phyloP scores from a whole-genome alignment of 2,888 invertebrate genomes.

The Nasonovia ribisnigri region DNA sequence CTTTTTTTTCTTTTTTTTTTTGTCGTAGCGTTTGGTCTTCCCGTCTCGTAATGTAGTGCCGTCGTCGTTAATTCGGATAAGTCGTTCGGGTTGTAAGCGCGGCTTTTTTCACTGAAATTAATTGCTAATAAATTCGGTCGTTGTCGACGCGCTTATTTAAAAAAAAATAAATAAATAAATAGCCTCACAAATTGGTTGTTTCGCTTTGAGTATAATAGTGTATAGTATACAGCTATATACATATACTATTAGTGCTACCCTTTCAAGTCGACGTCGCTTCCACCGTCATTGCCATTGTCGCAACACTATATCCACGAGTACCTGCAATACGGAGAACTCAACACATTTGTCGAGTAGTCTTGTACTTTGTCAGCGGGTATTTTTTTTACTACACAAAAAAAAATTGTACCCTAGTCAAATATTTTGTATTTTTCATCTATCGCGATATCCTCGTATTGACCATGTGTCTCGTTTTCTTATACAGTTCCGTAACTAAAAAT shows the following conservation, averaged over 20 bases:
- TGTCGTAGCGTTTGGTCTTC: slow-evolving; percentile 23
- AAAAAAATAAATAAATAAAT: not conserved
- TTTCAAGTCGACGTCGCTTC: not conserved
- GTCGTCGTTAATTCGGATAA: slow-evolving; percentile 42
- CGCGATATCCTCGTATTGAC: not conserved
- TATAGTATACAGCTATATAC: not conserved
- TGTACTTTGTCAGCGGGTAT: not conserved
- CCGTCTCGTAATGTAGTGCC: not conserved
- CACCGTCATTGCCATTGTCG: not conserved
- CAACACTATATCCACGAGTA: not conserved
- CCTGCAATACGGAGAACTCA: not conserved
- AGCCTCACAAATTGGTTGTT: slow-evolving; percentile 16
- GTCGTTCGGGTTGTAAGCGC: not conserved
- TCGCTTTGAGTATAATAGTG: not conserved
- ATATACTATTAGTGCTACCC: not conserved
- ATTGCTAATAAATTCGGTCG: slow-evolving; percentile 40
- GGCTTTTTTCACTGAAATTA: slow-evolving; percentile 7
- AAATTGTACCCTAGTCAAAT: not conserved
- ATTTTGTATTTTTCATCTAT: not conserved
- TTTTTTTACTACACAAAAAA: not conserved
- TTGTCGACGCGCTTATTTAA: not conserved
- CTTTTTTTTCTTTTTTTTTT: not conserved
- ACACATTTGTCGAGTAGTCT: not conserved
- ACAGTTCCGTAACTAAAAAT: not conserved
- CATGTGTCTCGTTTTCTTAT: not conserved